Base-by-base conservation (phyloP, 2,888 invertebrate genomes). In the Protonemura montana region DNA sequence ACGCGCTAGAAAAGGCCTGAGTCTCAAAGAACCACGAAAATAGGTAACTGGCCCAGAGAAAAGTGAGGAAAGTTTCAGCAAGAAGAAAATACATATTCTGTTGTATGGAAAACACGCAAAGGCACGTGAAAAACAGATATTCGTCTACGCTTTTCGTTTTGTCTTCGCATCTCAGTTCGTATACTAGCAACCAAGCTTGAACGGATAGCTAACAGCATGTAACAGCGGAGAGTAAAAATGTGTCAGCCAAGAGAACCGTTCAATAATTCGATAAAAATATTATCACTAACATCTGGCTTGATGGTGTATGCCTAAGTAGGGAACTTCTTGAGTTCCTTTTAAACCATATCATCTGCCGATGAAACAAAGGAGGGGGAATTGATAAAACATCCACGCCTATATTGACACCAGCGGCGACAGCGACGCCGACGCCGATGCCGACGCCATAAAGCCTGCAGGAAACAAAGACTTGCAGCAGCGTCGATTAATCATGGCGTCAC, bases 401-500 rank as follows among this genome's bases (percentile, higher is more conserved):
- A 81, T 81, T 81, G 81, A 81, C 81, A 30, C 28, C 81, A 30
- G 21, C 59, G 59, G 21, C 59, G 59, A 59, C 59, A 21, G 21
- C 13, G 59, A 81, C 28, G 81, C 26, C 35, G 35, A 35, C 35
- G 59, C 59, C 81, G 30, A 81, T 13, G 81, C 35, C 81, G 81
- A 81, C 81, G 81, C 59, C 59, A 59, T 59, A 59, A 59, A 59
- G 59, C 59, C 59, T 59, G 21, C 59, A 59, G 59, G 59, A 59
- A 59, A 59, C 59, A 59, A 59, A 59, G 59, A 59, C 59, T 21
- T 21, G 59, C 59, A 21, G 59, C 59, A 27, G 7, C 28, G 35
- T 83, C 86, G 85, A 86, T 86, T 86, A 86, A 86, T 86, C 86
- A 86, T 85, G 85, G 85, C 86, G 86, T 86, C 86, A 86, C 80